Evolutionary conservation across 1,140 invertebrate species (phyloP), one percentile per base, ranked within the genome.

Genomic region (Drosophila kanapiae): DNA sequence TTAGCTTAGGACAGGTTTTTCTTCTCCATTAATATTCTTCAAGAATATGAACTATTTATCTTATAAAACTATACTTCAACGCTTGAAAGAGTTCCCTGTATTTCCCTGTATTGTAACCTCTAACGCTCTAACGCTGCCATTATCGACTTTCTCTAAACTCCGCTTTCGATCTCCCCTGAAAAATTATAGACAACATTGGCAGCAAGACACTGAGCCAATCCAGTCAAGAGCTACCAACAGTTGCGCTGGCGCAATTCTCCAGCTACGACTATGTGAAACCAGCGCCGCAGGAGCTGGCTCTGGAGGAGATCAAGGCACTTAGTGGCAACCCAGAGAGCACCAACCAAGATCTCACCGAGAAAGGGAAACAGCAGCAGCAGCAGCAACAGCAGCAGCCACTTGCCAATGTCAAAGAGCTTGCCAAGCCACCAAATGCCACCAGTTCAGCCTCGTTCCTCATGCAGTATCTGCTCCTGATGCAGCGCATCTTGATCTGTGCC

Each of bases 401-500:
- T 43, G 67, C 61, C 77, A 71, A 72, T 54, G 76, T 23, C 31
- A 71, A 57, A 35, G 78, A 67, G 69, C 59, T 80, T 53, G 67
- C 67, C 81, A 78, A 58, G 40, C 51, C 61, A 31, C 49, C 59
- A 29, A 61, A 58, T 29, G 61, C 68, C 49, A 62, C 70, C 31
- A 49, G 47, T 6, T 67, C 78, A 31, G 94, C 93, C 45, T 93
- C 93, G 57, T 92, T 93, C 40, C 67, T 94, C 35, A 94, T 93
- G 93, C 94, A 94, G 74, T 94, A 94, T 80, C 68, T 95, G 79
- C 93, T 96, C 37, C 80, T 96, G 23, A 93, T 95, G 51, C 94
- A 95, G 82, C 94, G 95, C 62, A 96, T 95, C 91, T 93, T 95
- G 54, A 90, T 95, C 60, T 94, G 94, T 75, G 94, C 94, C 31